Percentiles rank a stretch among this genome's conserved stretches.
Conservation (phyloP, 2,888 invertebrate genomes). For the Spisula subtruncata region DNA sequence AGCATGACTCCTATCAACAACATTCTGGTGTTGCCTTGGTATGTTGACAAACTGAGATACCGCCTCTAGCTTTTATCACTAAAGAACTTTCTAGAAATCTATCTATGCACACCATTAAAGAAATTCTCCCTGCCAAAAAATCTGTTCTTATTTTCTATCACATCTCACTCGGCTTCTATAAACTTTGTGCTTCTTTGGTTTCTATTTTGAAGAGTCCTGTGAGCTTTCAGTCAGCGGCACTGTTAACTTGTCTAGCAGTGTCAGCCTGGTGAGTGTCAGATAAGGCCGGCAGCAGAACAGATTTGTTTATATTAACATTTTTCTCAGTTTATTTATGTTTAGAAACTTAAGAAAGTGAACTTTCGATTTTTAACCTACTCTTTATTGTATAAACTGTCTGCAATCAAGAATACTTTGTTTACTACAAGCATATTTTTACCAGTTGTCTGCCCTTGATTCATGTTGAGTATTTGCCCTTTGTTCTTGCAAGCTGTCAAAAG, state of each 20-base stretch:
- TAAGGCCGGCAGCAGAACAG: background rate
- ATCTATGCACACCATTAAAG: background rate
- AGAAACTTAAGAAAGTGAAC: background rate
- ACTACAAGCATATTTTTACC: background rate
- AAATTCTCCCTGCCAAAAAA: background rate
- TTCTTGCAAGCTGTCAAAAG: background rate
- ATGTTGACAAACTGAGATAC: background rate
- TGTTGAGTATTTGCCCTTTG: background rate
- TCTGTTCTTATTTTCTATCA: background rate
- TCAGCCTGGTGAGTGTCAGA: conserved; percentile 32
- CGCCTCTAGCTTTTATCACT: background rate
- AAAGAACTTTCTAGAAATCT: background rate
- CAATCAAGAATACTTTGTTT: background rate
- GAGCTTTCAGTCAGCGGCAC: conserved; percentile 20
- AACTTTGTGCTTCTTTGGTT: background rate
- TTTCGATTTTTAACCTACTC: background rate
- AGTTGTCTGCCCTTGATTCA: background rate
- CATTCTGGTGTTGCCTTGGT: background rate
- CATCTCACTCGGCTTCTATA: background rate
- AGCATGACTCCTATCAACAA: background rate
- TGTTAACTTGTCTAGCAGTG: conserved; percentile 39
- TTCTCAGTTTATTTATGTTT: conserved; percentile 41
- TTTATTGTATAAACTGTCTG: background rate
- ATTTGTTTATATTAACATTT: conserved; percentile 35
- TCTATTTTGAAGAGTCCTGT: conserved; percentile 23